Conservation (phyloP, 2,113 vertebrate species). For the Heptranchias perlo region DNA sequence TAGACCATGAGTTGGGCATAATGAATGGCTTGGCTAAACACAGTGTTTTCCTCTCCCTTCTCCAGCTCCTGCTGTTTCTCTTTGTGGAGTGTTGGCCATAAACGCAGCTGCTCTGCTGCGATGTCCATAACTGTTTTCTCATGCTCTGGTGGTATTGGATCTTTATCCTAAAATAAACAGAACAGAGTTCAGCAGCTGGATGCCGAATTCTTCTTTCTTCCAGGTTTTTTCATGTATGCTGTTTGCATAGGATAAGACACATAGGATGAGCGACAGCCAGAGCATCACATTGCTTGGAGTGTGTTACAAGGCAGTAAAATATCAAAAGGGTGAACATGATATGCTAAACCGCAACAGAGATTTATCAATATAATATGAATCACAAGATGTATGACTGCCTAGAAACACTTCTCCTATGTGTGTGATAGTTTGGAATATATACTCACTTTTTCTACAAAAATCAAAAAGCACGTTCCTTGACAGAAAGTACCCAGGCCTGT, state of each 20-base stretch:
- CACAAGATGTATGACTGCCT: neutral
- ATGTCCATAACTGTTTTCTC: conserved; percentile 89
- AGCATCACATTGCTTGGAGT: neutral
- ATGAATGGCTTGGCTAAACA: conserved; percentile 98
- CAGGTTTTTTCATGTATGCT: neutral
- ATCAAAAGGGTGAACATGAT: conserved; percentile 11
- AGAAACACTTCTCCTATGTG: neutral
- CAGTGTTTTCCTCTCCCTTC: conserved; percentile 89
- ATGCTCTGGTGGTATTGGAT: conserved; percentile 47
- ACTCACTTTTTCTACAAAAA: neutral
- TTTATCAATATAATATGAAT: neutral
- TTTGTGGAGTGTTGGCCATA: conserved; percentile 79
- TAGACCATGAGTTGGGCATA: conserved; percentile 98
- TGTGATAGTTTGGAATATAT: neutral
- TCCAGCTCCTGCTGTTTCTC: conserved; percentile 84
- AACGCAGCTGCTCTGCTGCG: conserved; percentile 82
- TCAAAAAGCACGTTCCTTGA: neutral
- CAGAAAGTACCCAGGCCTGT: neutral
- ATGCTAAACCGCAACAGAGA: neutral
- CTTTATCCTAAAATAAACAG: conserved; percentile 57
- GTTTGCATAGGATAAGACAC: neutral
- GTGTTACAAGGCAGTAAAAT: conserved; percentile 1
- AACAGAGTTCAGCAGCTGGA: neutral
- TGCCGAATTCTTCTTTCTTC: neutral
- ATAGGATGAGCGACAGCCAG: neutral